A percentile compares a stretch with the other conserved stretches of the same genome.
Conservation (phyloP, 2,797 vertebrate genomes). For the Falco concolor region DNA sequence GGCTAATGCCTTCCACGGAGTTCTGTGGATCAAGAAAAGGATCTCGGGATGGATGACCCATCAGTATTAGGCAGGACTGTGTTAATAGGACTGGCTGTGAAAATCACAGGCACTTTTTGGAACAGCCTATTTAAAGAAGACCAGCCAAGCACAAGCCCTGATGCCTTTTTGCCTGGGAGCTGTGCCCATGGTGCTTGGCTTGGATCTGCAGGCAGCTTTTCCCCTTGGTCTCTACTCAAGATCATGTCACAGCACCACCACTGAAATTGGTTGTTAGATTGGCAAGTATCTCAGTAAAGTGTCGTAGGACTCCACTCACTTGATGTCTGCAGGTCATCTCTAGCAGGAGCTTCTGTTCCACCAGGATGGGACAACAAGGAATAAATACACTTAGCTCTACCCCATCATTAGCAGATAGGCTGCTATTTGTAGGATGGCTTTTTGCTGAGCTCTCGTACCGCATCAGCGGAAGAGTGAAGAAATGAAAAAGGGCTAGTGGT, state of each 20-base stretch:
- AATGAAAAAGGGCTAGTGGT: neutral
- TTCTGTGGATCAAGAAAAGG: neutral
- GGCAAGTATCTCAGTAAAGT: neutral
- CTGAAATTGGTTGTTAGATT: neutral
- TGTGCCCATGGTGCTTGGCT: neutral
- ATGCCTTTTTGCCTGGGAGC: neutral
- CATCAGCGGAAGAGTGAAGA: neutral
- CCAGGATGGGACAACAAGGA: neutral
- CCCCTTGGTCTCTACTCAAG: neutral
- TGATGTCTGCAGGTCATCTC: neutral
- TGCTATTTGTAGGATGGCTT: constrained; percentile 9
- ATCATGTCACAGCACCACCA: neutral
- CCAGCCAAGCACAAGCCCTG: neutral
- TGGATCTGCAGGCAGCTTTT: neutral
- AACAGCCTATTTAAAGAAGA: neutral
- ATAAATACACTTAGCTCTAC: neutral
- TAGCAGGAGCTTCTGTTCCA: neutral
- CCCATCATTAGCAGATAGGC: neutral
- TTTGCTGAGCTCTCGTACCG: constrained; percentile 17
- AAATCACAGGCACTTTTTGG: neutral
- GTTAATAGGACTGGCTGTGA: neutral
- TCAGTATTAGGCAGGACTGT: neutral
- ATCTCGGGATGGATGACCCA: neutral
- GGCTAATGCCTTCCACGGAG: neutral
- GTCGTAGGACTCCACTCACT: neutral